Evolutionary conservation across 2,888 invertebrate genomes (phyloP).

Genomic region (Cristatella mucedo): DNA sequence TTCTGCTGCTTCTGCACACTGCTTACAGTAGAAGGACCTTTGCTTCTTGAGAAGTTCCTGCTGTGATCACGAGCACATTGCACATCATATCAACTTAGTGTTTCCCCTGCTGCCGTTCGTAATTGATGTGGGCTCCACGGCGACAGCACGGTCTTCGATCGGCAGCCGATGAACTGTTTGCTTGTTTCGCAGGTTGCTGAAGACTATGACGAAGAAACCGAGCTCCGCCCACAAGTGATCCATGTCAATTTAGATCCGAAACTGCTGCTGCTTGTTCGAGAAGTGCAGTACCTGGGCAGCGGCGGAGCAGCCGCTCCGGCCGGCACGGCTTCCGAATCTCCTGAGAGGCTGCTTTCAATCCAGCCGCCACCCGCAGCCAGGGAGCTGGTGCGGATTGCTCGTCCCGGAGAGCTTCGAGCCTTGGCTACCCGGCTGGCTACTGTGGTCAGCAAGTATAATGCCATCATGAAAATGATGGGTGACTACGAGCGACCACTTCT

Average conservation of each 20-base stretch:
- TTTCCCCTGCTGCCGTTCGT: too few species aligned
- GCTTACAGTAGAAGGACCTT: too few species aligned
- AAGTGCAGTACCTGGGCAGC: slow-evolving; percentile 31
- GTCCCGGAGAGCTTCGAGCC: slow-evolving; percentile 25
- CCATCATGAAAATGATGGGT: slow-evolving; percentile 32
- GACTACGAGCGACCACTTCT: slow-evolving; percentile 34
- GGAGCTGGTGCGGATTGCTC: slow-evolving; percentile 28
- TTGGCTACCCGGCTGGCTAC: slow-evolving; percentile 33
- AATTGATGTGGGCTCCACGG: too few species aligned
- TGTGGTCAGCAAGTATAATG: slow-evolving; percentile 35
- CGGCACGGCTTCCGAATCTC: background rate
- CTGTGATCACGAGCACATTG: too few species aligned
- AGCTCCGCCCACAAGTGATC: slow-evolving; percentile 27
- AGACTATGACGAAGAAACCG: slow-evolving; percentile 32
- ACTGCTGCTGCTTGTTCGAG: slow-evolving; percentile 30
- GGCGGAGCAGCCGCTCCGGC: background rate
- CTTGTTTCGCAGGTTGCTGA: slow-evolving; percentile 26
- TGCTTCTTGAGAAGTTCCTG: too few species aligned
- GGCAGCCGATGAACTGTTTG: too few species aligned
- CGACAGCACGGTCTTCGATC: too few species aligned
- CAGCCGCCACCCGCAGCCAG: slow-evolving; percentile 31
- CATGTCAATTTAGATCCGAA: slow-evolving; percentile 35
- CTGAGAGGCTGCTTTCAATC: background rate
- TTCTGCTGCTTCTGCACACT: too few species aligned
- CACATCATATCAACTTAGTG: too few species aligned